Evolutionary conservation across 2,113 vertebrate species (phyloP), one percentile per base, ranked within the genome.

Genomic region (Trogon surrucura): DNA sequence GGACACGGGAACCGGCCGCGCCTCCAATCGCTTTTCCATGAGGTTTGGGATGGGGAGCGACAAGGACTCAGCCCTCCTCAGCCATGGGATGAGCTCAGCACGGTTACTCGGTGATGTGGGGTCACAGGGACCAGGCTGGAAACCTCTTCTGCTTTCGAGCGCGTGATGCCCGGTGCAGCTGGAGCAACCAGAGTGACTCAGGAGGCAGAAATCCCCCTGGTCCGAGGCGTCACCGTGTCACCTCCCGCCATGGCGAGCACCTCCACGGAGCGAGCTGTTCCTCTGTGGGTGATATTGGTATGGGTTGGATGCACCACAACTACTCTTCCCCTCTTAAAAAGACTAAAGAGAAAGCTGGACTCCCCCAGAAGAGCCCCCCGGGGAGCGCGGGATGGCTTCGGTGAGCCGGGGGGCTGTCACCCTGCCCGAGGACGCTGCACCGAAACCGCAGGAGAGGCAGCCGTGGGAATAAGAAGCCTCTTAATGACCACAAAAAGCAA

Each of bases 251-350:
- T 0, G 2, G 44, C 61, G 13, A 34, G 57, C 82, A 45, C 7
- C 58, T 5, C 50, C 3, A 2, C 1, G 25, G 32, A 6, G 9
- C 0, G 1, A 57, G 34, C 8, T 22, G 36, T 15, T 21, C 34
- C 56, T 0, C 65, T 3, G 4, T 1, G 30, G 20, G 8, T 2
- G 69, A 34, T 1, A 8, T 0, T 5, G 13, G 65, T 44, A 41
- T 44, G 29, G 54, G 20, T 16, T 3, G 2, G 65, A 11, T 4
- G 34, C 45, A 3, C 32, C 13, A 1, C 4, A 7, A 18, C 3
- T 10, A 4, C 10, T 48, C 18, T 3, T 7, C 2, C 12, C 22
- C 7, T 0, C 8, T 27, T 5, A 1, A 23, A 15, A 10, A 26
- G 22, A 13, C 20, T 3, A 26, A 2, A n/a, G n/a, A 8, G 25